Base-by-base conservation (phyloP, 1,140 invertebrate genomes). In the Solen grandis region DNA sequence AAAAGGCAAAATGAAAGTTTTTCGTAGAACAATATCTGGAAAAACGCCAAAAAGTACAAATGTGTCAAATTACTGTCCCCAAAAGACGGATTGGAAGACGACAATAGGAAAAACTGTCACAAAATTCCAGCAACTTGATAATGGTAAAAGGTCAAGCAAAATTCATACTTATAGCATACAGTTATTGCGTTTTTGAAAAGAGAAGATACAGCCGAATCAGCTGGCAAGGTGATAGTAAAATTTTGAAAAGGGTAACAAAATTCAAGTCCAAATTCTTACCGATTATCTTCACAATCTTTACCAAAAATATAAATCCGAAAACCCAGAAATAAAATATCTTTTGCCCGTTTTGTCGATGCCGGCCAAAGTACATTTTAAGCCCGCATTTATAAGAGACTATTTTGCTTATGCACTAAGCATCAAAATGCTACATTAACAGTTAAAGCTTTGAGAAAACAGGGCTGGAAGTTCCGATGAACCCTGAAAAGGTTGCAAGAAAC, bases 181-280 rank as follows among this genome's bases (percentile, higher is more conserved):
- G 65, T 82, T 1, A 13, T 52, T 29, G 38, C 27, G 2, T 82
- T 82, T 52, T 59, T 82, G 41, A 63, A 66, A 29, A 33, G 80
- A n/a, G 73, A 82, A 57, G 80, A 82, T 36, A 82, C 35, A 77
- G 73, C 14, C 54, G 80, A 29, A 31, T 41, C 3, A 22, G 72
- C 80, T 13, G 80, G 65, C 13, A 82, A 82, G 41, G n/a, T 16
- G 65, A 68, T n/a, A 31, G n/a, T 8, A 68, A 68, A 29, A 68
- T 19, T 22, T 5, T 57, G 4, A 35, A n/a, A 72, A 72, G n/a
- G 69, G 52, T 5, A 19, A 52, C 5, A 72, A 57, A 57, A 13
- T 57, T 1, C 69, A 72, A 52, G 36, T 14, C 2, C 50, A 72
- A 5, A 29, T 72, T 25, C 33, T 72, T 19, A 72, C 52, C 4